phyloP scores from a whole-genome alignment of 2,113 vertebrate genomes.

The Phaethon lepturus region DNA sequence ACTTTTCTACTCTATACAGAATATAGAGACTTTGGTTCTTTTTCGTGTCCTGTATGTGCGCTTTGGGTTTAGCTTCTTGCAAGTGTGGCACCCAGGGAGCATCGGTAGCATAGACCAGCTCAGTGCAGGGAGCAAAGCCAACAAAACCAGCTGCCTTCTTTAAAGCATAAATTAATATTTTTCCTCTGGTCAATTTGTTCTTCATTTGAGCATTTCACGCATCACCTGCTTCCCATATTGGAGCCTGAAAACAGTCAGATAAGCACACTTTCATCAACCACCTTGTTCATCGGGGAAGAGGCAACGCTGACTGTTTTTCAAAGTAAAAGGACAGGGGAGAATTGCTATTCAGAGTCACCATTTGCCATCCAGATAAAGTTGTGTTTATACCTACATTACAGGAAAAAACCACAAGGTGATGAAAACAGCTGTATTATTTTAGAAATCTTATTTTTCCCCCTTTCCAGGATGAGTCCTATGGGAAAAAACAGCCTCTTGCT shows the following conservation, averaged over 20 bases:
- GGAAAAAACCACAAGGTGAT: neutral
- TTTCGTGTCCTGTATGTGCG: accelerated
- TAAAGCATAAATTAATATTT: neutral
- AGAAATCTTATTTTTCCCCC: neutral
- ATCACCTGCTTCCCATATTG: neutral
- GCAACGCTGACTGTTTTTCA: accelerated
- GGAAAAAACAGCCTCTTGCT: neutral
- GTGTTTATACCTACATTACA: neutral
- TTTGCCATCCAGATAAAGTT: neutral
- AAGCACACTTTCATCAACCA: neutral
- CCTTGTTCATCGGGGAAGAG: neutral
- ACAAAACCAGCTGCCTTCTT: neutral
- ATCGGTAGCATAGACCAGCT: neutral
- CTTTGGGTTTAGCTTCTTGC: neutral
- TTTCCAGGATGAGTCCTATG: neutral
- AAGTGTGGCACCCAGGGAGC: neutral
- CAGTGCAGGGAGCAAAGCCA: neutral
- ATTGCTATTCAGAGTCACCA: neutral
- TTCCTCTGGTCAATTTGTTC: neutral
- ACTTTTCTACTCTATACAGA: neutral
- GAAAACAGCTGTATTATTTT: neutral
- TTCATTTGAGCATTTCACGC: neutral
- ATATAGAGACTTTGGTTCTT: neutral
- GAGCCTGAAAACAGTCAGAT: neutral
- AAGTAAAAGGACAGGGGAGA: neutral